Conservation (phyloP, 2,113 vertebrate genomes). For the Podarcis cretensis region DNA sequence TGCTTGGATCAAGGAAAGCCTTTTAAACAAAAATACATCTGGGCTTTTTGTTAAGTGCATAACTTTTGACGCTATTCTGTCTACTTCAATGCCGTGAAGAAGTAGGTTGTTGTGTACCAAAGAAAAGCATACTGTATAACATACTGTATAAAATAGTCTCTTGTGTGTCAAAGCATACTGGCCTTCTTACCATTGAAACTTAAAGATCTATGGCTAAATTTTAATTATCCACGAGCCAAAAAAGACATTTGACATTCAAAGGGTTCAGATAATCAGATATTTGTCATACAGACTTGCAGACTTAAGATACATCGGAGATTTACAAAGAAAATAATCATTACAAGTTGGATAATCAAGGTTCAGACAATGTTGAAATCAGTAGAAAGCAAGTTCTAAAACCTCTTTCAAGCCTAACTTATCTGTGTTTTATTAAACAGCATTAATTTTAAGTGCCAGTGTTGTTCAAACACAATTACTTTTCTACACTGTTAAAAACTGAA, state of each 20-base stretch:
- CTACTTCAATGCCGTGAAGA: not conserved
- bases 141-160: not conserved
- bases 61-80: not conserved
- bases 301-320: not conserved
- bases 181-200: not conserved
- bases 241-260: not conserved
- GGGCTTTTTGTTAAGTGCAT: not conserved
- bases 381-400: not conserved
- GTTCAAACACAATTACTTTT: conserved; percentile 16
- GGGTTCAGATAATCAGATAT: not conserved
- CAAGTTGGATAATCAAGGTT: not conserved
- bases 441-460: conserved; percentile 22
- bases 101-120: not conserved
- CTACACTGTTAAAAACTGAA: conserved; percentile 28
- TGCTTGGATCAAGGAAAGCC: no score
- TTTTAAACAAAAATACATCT: no score
- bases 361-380: not conserved
- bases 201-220: not conserved
- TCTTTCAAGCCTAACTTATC: not conserved
- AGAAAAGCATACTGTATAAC: not conserved
- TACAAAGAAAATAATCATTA: not conserved
- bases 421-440: not conserved
- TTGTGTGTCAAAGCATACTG: not conserved
- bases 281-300: not conserved
- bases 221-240: not conserved